Base-by-base conservation (phyloP, 2,113 vertebrate species). In the Lagopus leucura region DNA sequence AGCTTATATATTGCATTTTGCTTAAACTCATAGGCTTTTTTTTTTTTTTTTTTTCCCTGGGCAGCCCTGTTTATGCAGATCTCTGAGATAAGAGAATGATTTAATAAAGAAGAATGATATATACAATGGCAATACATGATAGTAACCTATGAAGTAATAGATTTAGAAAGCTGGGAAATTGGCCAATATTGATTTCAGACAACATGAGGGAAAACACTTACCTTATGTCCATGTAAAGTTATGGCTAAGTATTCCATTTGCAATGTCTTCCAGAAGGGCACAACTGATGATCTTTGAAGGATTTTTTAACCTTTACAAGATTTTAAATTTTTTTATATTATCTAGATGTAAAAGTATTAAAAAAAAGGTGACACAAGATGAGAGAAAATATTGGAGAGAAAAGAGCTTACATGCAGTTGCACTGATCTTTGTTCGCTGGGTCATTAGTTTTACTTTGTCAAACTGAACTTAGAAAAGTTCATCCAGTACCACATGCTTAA, bases 101-200 rank as follows among this genome's bases (percentile, higher is more conserved):
- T 47, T 77, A 63, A 71, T 61, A 74, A 82, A 61, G 71, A 65
- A 69, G 20, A 76, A 88, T 86, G 27, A 58, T 63, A 32, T 6
- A 40, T 70, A 8, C 32, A 64, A 58, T 11, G 36, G 64, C 82
- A 66, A 8, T 77, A 80, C 28, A 54, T 5, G 2, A 43, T 72
- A 82, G 63, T 75, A 77, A 81, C 32, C 30, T 76, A 57, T 81
- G 82, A 94, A 89, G 17, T 85, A 87, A 77, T 50, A 81, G 40
- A 83, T 77, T 75, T 45, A 61, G 27, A 88, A 92, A 63, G 42
- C 70, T 78, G 54, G n/a, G 72, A 92, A 93, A 54, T 13, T 45
- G 40, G 52, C 57, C 74, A 88, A 1, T 81, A 69, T 47, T 60
- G 76, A 84, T 80, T 91, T 92, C 66, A 88, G 71, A 64, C 32